These are phyloP conservation scores for Coendou prehensilis DNA, from an alignment of 2,797 vertebrate species.

Conservation along the genomic window DNA sequence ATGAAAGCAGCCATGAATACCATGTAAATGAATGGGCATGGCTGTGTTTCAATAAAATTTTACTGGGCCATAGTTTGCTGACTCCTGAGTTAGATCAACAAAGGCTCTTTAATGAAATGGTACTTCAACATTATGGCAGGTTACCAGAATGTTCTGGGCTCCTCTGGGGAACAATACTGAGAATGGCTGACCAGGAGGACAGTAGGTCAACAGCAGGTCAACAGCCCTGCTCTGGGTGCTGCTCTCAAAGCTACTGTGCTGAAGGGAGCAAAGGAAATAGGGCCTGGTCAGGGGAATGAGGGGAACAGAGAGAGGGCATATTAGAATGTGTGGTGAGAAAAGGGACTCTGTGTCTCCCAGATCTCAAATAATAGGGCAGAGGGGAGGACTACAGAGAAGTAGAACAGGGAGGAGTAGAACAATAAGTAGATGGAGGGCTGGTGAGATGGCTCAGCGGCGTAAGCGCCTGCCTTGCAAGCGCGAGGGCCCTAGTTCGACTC, in stretches of 20 bases:
- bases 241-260: background rate
- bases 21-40: background rate
- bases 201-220: background rate
- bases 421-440: background rate
- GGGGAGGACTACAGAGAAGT: background rate
- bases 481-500: too few species aligned
- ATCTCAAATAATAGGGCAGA: background rate
- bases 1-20: background rate
- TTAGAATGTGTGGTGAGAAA: background rate
- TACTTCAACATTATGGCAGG: background rate
- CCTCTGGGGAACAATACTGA: background rate
- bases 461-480: too few species aligned
- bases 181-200: background rate
- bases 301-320: background rate
- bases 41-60: background rate
- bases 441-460: too few species aligned
- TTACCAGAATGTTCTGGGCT: background rate
- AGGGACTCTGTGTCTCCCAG: background rate
- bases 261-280: background rate
- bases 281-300: too few species aligned
- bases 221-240: background rate
- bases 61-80: background rate
- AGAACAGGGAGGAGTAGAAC: background rate
- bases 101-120: slow-evolving; percentile 26
- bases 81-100: slow-evolving; percentile 1